Conservation (phyloP, 2,888 invertebrate genomes). For the Scaptomyza flava region DNA sequence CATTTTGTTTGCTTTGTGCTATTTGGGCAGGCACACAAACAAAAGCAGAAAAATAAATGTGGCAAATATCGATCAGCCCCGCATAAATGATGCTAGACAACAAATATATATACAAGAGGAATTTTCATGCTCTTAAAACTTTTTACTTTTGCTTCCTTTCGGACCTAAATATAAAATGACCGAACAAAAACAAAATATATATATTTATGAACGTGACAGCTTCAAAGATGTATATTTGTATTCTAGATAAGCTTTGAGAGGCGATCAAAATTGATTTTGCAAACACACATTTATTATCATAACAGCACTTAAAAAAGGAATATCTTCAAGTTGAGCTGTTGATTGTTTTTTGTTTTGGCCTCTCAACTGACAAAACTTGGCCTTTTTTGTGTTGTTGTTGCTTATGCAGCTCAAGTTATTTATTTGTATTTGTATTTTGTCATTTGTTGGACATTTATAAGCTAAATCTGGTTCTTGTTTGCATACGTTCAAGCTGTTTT, state of each 20-base stretch:
- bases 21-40: conserved; percentile 8
- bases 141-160: conserved; percentile 10
- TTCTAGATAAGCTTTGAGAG: background rate
- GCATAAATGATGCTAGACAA: conserved; percentile 22
- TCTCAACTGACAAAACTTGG: conserved; percentile 47
- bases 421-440: conserved; percentile 34
- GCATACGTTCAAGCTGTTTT: conserved; percentile 47
- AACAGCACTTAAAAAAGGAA: conserved; percentile 1
- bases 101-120: conserved; percentile 9
- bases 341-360: conserved; percentile 12
- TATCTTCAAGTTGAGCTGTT: background rate
- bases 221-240: background rate
- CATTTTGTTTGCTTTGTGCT: conserved; percentile 45
- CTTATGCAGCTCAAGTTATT: conserved; percentile 3
- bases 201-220: background rate
- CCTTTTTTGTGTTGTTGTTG: conserved; percentile 42
- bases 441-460: conserved; percentile 75
- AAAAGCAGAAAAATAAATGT: conserved; percentile 35
- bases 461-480: conserved; percentile 61
- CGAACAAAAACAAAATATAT: too few relatives aligned
- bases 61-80: conserved; percentile 64
- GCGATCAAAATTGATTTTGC: background rate
- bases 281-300: background rate
- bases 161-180: too few relatives aligned
- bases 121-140: conserved; percentile 25